A percentile compares a stretch with the other conserved stretches of the same genome.
Evolutionary conservation across 2,113 vertebrate species (phyloP).

Genomic region (Megalops atlanticus): DNA sequence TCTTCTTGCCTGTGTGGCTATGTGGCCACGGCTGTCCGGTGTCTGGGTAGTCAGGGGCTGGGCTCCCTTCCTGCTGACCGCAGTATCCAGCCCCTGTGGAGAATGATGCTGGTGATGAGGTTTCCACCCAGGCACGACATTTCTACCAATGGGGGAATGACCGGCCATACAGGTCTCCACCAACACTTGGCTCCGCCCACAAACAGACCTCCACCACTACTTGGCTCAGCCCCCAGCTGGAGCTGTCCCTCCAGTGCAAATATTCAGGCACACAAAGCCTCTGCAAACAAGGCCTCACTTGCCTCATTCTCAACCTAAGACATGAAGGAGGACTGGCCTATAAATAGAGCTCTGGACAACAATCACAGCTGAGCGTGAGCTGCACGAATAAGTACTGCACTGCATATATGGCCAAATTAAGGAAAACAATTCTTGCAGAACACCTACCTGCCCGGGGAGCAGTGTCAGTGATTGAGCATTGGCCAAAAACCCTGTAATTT

Average conservation of each 20-base stretch:
- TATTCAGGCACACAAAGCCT: constrained; percentile 50
- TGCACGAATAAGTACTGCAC: constrained; percentile 49
- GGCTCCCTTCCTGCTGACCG: not conserved
- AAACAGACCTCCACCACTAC: not conserved
- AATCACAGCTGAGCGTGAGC: constrained; percentile 48
- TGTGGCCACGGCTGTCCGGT: not conserved
- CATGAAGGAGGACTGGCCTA: constrained; percentile 58
- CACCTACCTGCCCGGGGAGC: not conserved
- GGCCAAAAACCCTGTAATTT: not conserved
- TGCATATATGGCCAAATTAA: not conserved
- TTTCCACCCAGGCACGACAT: constrained; percentile 9
- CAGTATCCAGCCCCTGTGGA: not conserved
- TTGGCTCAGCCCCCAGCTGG: not conserved
- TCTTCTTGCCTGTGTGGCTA: not conserved
- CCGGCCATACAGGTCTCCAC: constrained; percentile 29
- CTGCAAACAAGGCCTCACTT: constrained; percentile 64
- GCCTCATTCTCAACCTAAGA: constrained; percentile 37
- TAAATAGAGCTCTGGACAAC: constrained; percentile 54
- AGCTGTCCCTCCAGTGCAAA: constrained; percentile 45
- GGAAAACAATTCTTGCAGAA: not conserved
- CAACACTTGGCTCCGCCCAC: not conserved
- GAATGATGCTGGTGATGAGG: not conserved
- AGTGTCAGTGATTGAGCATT: not conserved
- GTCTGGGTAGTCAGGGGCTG: constrained; percentile 29
- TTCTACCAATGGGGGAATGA: constrained; percentile 11